These are phyloP conservation scores for Nemurella pictetii DNA, from an alignment of 2,888 invertebrate genomes.

Conservation along the genomic window DNA sequence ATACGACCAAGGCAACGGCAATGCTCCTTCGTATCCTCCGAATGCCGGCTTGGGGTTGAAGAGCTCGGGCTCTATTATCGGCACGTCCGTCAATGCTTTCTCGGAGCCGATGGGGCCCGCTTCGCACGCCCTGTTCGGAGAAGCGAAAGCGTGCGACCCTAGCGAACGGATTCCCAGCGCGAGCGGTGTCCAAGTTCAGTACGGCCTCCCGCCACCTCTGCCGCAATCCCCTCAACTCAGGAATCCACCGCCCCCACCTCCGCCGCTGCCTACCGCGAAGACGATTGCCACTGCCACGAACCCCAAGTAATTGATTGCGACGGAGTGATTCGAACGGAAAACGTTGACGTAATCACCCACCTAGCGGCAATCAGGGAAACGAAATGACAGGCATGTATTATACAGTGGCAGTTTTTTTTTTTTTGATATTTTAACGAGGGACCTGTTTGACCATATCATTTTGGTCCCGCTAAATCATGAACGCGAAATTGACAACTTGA, in stretches of 20 bases:
- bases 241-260: slow-evolving; percentile 18
- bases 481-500: background rate
- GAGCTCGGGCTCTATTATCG: background rate
- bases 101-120: background rate
- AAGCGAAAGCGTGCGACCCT: background rate
- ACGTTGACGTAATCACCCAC: too few relatives aligned
- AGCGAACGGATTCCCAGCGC: background rate
- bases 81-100: background rate
- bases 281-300: background rate
- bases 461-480: background rate
- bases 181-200: background rate
- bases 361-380: too few relatives aligned
- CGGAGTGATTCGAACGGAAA: background rate
- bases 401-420: too few relatives aligned
- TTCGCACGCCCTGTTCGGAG: background rate
- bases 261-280: slow-evolving; percentile 22
- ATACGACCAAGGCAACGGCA: background rate
- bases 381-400: too few relatives aligned
- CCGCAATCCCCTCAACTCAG: background rate
- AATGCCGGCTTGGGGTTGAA: background rate
- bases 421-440: background rate
- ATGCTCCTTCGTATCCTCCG: background rate
- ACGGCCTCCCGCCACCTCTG: background rate
- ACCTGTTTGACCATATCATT: background rate
- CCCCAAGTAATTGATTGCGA: too few relatives aligned